A percentile compares a stretch with the other conserved stretches of the same genome.
These are phyloP conservation scores for Petromus typicus DNA, from an alignment of 2,113 vertebrate genomes.

Conservation along the genomic window DNA sequence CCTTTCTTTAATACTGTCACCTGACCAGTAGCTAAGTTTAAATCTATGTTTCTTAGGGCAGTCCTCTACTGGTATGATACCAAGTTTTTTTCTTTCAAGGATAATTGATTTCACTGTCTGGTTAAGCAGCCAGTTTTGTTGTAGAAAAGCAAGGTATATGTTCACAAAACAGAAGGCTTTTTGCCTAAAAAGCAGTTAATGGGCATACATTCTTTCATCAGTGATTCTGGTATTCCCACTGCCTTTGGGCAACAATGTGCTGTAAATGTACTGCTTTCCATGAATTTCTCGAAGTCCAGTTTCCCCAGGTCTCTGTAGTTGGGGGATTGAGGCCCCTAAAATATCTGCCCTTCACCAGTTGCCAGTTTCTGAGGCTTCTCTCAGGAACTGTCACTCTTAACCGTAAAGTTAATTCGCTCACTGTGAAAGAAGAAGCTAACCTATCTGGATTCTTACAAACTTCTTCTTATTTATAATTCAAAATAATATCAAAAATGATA, in stretches of 20 bases:
- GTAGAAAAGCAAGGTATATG: slow-evolving; percentile 46
- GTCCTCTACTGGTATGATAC: slow-evolving; percentile 44
- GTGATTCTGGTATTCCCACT: slow-evolving; percentile 26
- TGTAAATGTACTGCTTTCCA: slow-evolving; percentile 48
- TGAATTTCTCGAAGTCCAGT: slow-evolving; percentile 31
- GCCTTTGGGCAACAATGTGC: slow-evolving; percentile 38
- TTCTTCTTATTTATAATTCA: slow-evolving; percentile 54
- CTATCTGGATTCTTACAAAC: slow-evolving; percentile 37
- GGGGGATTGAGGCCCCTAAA: background rate
- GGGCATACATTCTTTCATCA: slow-evolving; percentile 38
- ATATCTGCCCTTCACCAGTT: slow-evolving; percentile 1
- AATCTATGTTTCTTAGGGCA: slow-evolving; percentile 54
- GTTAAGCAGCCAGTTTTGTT: slow-evolving; percentile 54
- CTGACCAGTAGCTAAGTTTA: slow-evolving; percentile 45
- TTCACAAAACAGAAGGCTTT: slow-evolving; percentile 60
- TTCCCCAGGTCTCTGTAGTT: background rate
- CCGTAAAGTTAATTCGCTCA: slow-evolving; percentile 50
- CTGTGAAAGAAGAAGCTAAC: slow-evolving; percentile 61
- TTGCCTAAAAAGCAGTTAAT: slow-evolving; percentile 58
- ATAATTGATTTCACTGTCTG: slow-evolving; percentile 61
- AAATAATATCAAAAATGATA: slow-evolving; percentile 53
- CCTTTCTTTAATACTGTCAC: slow-evolving; percentile 58
- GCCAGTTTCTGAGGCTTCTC: slow-evolving; percentile 28
- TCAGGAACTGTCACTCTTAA: slow-evolving; percentile 34
- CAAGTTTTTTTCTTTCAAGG: slow-evolving; percentile 53